A percentile compares a stretch with the other conserved stretches of the same genome.
Conservation (phyloP, 2,888 invertebrate genomes). For the Conomelus anceps region DNA sequence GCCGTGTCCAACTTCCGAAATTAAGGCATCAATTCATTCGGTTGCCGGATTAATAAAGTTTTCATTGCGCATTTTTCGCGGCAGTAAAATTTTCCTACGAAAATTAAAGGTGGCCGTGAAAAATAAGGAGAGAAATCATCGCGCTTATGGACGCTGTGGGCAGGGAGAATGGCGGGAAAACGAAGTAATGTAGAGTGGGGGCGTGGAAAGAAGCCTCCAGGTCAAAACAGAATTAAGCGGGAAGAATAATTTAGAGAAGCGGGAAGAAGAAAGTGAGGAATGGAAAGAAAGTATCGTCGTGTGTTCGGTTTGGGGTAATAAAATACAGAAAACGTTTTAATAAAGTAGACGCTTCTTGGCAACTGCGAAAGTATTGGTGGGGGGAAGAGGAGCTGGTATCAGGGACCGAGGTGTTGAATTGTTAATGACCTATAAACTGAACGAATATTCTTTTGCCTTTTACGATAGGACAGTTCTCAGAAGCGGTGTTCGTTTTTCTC, state of each 20-base stretch:
- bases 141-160: neutral
- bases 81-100: neutral
- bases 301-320: neutral
- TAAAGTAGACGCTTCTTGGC: neutral
- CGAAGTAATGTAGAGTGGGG: neutral
- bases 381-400: neutral
- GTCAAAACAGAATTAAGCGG: neutral
- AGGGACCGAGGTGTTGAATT: neutral
- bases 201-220: neutral
- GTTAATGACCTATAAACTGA: neutral
- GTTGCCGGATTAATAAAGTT: neutral
- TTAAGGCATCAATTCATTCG: neutral
- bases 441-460: neutral
- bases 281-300: neutral
- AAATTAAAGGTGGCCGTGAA: neutral
- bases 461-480: neutral
- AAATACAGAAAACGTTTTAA: neutral
- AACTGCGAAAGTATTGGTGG: neutral
- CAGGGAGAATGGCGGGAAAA: no score
- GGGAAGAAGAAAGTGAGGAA: neutral
- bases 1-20: neutral
- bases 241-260: neutral
- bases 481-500: neutral
- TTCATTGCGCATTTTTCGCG: neutral
- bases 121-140: neutral